Evolutionary conservation across 2,113 vertebrate species (phyloP).

Genomic region (Chinchilla lanigera): DNA sequence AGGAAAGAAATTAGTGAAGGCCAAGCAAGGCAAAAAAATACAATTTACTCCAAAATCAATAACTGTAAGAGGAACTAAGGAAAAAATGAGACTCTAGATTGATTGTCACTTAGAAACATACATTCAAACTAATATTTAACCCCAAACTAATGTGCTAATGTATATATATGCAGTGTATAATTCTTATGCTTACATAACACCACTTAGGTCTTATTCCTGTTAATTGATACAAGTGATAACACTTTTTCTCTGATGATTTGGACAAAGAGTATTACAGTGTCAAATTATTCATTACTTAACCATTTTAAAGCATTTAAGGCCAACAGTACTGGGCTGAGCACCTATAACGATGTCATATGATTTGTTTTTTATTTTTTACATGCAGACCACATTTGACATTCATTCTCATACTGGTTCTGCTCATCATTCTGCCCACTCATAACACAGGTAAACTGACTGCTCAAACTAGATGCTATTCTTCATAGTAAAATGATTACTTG

Average conservation of each 20-base stretch:
- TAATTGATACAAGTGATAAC: not conserved
- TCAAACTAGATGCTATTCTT: not conserved
- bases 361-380: not conserved
- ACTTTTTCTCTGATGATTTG: slow-evolving; percentile 1
- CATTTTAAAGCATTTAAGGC: slow-evolving; percentile 23
- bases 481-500: not conserved
- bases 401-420: not conserved
- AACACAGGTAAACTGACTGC: not conserved
- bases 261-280: not conserved
- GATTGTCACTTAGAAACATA: not conserved
- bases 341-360: not conserved
- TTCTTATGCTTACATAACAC: not conserved
- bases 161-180: not conserved
- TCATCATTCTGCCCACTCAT: not conserved
- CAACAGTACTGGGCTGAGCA: not conserved
- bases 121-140: not conserved
- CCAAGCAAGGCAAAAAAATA: not conserved
- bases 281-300: not conserved
- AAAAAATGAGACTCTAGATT: not conserved
- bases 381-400: not conserved
- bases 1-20: not conserved
- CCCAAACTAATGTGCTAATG: not conserved
- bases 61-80: not conserved
- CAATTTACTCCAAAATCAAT: not conserved
- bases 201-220: not conserved